Evolutionary conservation across 2,113 vertebrate species (phyloP), one percentile per base, ranked within the genome.

Genomic region (Barnardius zonarius): DNA sequence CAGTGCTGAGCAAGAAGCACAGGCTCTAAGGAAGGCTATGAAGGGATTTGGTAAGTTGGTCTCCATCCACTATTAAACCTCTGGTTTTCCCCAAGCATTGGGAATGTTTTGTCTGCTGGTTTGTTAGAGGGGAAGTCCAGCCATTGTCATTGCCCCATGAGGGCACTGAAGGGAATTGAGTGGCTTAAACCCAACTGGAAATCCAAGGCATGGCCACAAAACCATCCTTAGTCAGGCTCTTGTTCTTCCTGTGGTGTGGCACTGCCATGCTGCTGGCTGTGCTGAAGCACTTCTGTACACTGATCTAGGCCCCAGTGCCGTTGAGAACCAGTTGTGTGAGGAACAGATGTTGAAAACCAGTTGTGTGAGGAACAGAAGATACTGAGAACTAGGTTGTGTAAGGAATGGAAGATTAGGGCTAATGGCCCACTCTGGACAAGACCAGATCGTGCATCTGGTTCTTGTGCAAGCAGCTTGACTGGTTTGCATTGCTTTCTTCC

Each of bases 11-110:
- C 97, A 98, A 7, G 99, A 99, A 92, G 98, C 96, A 46, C 97
- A 99, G 81, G 97, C 83, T 18, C 98, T 99, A 30, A 97, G 98
- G 92, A 98, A 94, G 73, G 99, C 99, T 88, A 99, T 99, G 99
- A 99, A 99, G 94, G 99, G 99, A 67, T 30, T 98, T 2, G 99
- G 99, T 99, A 92, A 99, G 99, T 92, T 67, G 17, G 9, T 37
- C 7, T 77, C 51, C 48, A n/a, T 66, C 33, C 27, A 12, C 11
- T n/a, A 18, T 39, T 61, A 35, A 41, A 48, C 18, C 31, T 74
- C 19, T 54, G 31, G 25, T 75, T 6, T 3, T 3, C 13, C 25
- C 28, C 30, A 6, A 22, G 1, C 2, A 6, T 3, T 79, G 76
- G 75, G 46, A 44, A 54, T n/a, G n/a, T 57, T 70, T 93, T 63